phyloP scores from a whole-genome alignment of 2,888 invertebrate genomes.

The Smittia aterrima region DNA sequence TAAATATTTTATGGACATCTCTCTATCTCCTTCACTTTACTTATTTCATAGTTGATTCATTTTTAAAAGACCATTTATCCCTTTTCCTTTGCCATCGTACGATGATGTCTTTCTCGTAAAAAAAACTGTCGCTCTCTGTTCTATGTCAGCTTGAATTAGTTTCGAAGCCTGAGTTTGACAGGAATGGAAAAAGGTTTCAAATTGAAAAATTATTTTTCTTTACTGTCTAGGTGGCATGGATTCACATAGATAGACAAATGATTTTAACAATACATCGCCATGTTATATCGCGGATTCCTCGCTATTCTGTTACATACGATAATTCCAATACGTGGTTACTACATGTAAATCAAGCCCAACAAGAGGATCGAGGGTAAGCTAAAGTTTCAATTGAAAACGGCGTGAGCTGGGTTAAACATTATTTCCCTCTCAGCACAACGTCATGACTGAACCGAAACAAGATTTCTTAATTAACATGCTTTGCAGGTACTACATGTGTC shows the following conservation, averaged over 20 bases:
- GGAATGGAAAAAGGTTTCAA: background rate
- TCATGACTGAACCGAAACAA: background rate
- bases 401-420: background rate
- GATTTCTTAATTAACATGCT: slow-evolving; percentile 21
- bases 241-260: slow-evolving; percentile 92
- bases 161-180: slow-evolving; percentile 9
- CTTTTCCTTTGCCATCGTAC: slow-evolving; percentile 8
- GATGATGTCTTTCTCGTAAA: background rate
- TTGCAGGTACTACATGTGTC: slow-evolving; percentile 26
- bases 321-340: slow-evolving; percentile 90
- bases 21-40: background rate
- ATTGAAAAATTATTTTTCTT: background rate
- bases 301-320: slow-evolving; percentile 87
- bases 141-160: background rate
- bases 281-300: slow-evolving; percentile 85
- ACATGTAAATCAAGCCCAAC: slow-evolving; percentile 64
- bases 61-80: slow-evolving; percentile 24
- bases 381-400: background rate
- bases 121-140: background rate
- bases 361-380: slow-evolving; percentile 34
- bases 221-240: slow-evolving; percentile 81
- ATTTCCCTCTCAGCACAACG: no score
- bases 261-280: slow-evolving; percentile 89
- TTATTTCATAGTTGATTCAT: slow-evolving; percentile 35
- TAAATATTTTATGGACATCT: background rate